phyloP scores from a whole-genome alignment of 2,888 invertebrate genomes.

The Drosophila cognata region DNA sequence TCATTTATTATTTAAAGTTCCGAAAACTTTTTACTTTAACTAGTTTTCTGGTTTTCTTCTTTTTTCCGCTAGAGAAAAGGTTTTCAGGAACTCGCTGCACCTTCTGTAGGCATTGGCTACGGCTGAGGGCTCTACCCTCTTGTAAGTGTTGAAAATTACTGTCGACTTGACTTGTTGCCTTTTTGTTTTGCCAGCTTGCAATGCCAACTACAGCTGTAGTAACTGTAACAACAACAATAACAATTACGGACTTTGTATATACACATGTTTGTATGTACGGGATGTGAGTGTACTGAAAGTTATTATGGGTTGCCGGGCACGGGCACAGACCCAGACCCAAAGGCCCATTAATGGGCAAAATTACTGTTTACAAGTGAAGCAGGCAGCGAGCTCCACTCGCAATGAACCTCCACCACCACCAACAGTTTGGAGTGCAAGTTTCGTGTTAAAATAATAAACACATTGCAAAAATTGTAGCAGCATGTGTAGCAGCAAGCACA shows the following conservation, averaged over 20 bases:
- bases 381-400: conserved; percentile 30
- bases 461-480: conserved; percentile 75
- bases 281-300: conserved; percentile 59
- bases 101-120: conserved; percentile 37
- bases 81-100: conserved; percentile 33
- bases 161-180: conserved; percentile 81
- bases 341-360: conserved; percentile 77
- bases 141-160: conserved; percentile 80
- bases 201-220: conserved; percentile 37
- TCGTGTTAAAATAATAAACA: conserved; percentile 81
- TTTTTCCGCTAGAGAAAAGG: conserved; percentile 19
- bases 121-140: conserved; percentile 50
- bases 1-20: background rate
- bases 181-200: conserved; percentile 68
- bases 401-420: conserved; percentile 10
- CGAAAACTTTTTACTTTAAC: background rate
- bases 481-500: conserved; percentile 54
- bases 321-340: conserved; percentile 30
- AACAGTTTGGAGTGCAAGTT: conserved; percentile 65
- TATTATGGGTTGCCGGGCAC: conserved; percentile 59
- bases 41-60: background rate
- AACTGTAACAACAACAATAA: conserved; percentile 52
- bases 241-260: conserved; percentile 38
- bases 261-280: conserved; percentile 19
- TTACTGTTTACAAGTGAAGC: conserved; percentile 78